Evolutionary conservation across 2,797 vertebrate genomes (phyloP).

Genomic region (Spinus olivaceus): DNA sequence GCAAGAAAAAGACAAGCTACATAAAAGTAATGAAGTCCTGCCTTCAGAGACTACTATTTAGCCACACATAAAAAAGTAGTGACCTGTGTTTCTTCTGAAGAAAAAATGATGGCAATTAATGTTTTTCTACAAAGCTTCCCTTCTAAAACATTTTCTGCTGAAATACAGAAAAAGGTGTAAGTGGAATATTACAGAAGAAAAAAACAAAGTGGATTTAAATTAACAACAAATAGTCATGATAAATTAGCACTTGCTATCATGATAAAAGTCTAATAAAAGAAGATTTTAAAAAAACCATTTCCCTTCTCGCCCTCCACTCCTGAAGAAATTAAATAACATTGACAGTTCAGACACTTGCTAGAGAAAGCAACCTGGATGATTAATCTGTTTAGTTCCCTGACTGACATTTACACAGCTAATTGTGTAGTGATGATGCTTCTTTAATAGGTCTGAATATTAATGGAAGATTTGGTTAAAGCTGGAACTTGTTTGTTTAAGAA

Average conservation of each 20-base stretch:
- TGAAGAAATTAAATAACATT: constrained; percentile 38
- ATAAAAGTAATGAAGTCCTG: neutral
- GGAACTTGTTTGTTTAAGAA: constrained; percentile 71
- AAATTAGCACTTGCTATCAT: neutral
- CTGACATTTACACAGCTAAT: constrained; percentile 78
- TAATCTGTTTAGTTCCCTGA: constrained; percentile 65
- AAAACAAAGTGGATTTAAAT: neutral
- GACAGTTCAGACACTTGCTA: constrained; percentile 17
- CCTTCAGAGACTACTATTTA: neutral
- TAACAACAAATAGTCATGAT: neutral
- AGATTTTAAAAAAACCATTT: neutral
- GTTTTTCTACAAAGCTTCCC: neutral
- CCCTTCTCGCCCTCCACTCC: neutral
- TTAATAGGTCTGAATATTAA: constrained; percentile 77
- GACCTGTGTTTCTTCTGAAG: neutral
- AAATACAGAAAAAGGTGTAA: neutral
- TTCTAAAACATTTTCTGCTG: neutral
- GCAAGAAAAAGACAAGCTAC: neutral
- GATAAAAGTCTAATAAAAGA: constrained; percentile 7
- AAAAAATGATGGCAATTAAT: neutral
- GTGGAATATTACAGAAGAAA: neutral
- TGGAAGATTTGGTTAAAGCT: constrained; percentile 68
- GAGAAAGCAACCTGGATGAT: constrained; percentile 56
- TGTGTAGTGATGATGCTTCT: constrained; percentile 72
- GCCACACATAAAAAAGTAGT: neutral